A percentile compares a stretch with the other conserved stretches of the same genome.
Conservation (phyloP, 2,888 invertebrate genomes). For the Trypoxylon attenuatum region DNA sequence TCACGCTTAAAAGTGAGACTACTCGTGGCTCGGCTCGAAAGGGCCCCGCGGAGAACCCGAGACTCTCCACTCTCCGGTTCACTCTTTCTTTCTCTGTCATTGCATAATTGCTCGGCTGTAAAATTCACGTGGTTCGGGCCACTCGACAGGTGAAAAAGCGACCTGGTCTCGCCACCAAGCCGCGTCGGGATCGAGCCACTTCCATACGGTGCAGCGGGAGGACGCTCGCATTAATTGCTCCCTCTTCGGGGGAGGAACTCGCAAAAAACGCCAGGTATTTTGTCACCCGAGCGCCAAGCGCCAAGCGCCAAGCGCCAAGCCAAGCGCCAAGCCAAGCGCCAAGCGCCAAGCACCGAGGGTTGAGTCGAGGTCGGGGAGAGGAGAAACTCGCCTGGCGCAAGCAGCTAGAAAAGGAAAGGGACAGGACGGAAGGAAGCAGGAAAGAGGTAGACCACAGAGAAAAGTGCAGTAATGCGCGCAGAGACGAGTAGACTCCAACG, state of each 20-base stretch:
- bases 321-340: neutral
- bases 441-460: neutral
- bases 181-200: constrained; percentile 20
- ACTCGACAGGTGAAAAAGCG: constrained; percentile 38
- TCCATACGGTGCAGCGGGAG: constrained; percentile 2
- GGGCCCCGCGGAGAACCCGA: neutral
- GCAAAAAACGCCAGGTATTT: constrained; percentile 9
- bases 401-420: neutral
- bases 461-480: neutral
- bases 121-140: constrained; percentile 28
- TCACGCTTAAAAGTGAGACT: constrained; percentile 16
- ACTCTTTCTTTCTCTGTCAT: too few relatives aligned
- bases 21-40: neutral
- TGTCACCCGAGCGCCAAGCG: constrained; percentile 8
- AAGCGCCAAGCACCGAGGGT: constrained; percentile 4
- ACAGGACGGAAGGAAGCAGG: neutral
- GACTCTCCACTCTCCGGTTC: constrained; percentile 1
- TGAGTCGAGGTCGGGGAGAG: neutral
- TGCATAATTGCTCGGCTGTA: constrained; percentile 32
- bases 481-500: neutral
- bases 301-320: neutral
- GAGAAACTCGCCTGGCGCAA: too few relatives aligned
- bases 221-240: constrained; percentile 34
- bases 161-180: too few relatives aligned
- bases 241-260: constrained; percentile 11